A percentile compares a stretch with the other conserved stretches of the same genome.
These are phyloP conservation scores for Flabesymbios commensalis DNA, from an alignment of 2,888 invertebrate genomes.

Conservation along the genomic window DNA sequence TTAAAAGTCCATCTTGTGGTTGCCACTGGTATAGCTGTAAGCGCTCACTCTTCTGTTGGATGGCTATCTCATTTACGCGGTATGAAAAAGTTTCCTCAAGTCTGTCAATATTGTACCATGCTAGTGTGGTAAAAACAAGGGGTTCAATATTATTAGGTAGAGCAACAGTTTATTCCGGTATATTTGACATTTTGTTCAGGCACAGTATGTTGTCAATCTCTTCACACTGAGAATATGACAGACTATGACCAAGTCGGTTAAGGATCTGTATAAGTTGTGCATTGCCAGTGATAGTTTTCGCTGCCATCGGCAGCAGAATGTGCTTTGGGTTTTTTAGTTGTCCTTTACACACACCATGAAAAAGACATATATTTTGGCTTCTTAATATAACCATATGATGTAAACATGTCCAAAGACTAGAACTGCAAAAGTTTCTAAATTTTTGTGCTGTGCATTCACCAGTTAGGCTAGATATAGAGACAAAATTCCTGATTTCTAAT, in stretches of 20 bases:
- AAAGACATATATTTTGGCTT: too few relatives aligned
- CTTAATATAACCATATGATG: neutral
- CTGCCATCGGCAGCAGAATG: neutral
- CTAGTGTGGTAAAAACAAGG: constrained; percentile 21
- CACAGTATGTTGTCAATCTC: constrained; percentile 27
- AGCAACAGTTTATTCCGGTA: neutral
- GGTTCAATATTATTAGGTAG: constrained; percentile 26
- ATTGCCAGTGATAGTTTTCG: constrained; percentile 5
- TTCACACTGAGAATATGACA: constrained; percentile 20
- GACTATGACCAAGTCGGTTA: constrained; percentile 20
- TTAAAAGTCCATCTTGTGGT: too few relatives aligned
- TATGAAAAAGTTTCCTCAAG: constrained; percentile 37
- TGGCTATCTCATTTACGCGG: constrained; percentile 37
- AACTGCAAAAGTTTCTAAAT: too few relatives aligned
- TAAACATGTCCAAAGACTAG: too few relatives aligned
- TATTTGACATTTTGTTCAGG: constrained; percentile 22
- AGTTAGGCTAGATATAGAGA: too few relatives aligned
- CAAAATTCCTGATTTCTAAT: too few relatives aligned
- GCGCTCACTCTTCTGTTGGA: too few relatives aligned
- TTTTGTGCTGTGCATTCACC: too few relatives aligned
- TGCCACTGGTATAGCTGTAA: too few relatives aligned
- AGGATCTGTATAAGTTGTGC: constrained; percentile 5
- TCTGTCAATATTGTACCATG: constrained; percentile 38
- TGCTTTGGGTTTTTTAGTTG: neutral
- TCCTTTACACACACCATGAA: neutral